A percentile compares a stretch with the other conserved stretches of the same genome.
These are phyloP conservation scores for Molossus alvarezi DNA, from an alignment of 2,797 vertebrate species.

Conservation along the genomic window DNA sequence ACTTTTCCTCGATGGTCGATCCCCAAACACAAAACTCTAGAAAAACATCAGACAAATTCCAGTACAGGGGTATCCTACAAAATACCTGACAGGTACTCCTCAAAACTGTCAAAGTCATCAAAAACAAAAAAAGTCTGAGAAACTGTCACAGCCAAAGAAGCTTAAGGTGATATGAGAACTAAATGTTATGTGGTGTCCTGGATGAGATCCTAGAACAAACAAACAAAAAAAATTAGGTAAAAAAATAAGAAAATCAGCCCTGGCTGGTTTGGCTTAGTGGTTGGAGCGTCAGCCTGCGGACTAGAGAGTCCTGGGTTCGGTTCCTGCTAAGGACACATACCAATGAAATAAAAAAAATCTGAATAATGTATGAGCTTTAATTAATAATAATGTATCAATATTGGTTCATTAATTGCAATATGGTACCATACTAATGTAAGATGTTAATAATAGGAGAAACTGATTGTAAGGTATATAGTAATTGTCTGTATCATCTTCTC, in stretches of 20 bases:
- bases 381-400: constrained; percentile 31
- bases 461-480: background rate
- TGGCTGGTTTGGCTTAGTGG: too few species aligned
- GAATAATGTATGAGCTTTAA: background rate
- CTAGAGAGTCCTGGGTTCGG: too few species aligned
- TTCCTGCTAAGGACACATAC: too few species aligned
- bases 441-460: background rate
- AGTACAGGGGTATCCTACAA: background rate
- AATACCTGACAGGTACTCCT: background rate
- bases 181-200: constrained; percentile 39
- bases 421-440: background rate
- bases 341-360: background rate
- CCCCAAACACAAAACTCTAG: background rate
- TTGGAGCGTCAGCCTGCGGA: too few species aligned
- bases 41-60: constrained; percentile 45
- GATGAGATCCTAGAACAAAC: background rate
- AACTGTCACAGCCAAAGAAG: constrained; percentile 23
- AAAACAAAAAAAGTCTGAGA: constrained; percentile 36
- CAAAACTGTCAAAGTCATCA: constrained; percentile 12
- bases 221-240: constrained; percentile 26
- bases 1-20: background rate
- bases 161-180: constrained; percentile 44
- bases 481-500: constrained; percentile 21
- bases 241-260: constrained; percentile 22
- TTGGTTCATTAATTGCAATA: constrained; percentile 3